phyloP scores from a whole-genome alignment of 2,113 vertebrate genomes.

The rat (Rattus norvegicus) region DNA sequence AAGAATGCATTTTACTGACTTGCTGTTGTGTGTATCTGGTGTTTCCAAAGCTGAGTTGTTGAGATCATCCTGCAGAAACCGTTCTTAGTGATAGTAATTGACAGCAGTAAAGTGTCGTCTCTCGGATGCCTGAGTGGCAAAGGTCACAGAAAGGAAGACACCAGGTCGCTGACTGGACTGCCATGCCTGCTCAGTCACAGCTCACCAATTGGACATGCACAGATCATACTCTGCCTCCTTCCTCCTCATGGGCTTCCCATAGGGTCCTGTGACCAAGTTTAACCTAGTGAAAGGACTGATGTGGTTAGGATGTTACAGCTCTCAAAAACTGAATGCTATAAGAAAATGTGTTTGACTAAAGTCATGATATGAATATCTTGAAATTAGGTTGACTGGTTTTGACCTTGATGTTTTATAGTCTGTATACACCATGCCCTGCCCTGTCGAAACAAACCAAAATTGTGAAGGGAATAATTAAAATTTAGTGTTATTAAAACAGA shows the following conservation, averaged over 20 bases:
- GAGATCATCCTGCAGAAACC: slow-evolving; percentile 73
- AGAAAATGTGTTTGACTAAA: slow-evolving; percentile 13
- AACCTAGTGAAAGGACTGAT: not conserved
- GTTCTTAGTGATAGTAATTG: slow-evolving; percentile 71
- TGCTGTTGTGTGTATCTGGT: slow-evolving; percentile 57
- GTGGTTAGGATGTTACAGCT: not conserved
- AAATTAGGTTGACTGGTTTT: slow-evolving; percentile 30
- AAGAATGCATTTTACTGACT: slow-evolving; percentile 47
- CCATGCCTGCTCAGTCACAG: slow-evolving; percentile 45
- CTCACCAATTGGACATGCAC: slow-evolving; percentile 64
- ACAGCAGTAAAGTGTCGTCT: slow-evolving; percentile 67
- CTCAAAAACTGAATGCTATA: not conserved
- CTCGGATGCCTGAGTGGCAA: slow-evolving; percentile 75
- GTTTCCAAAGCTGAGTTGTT: slow-evolving; percentile 77
- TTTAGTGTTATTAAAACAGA: not conserved
- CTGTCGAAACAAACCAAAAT: slow-evolving; percentile 9
- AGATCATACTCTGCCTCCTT: slow-evolving; percentile 76
- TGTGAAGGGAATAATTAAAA: slow-evolving; percentile 13
- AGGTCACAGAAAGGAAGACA: slow-evolving; percentile 54
- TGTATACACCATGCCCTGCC: not conserved
- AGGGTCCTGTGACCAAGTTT: not conserved
- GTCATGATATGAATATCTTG: not conserved
- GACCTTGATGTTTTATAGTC: not conserved
- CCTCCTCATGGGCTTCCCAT: not conserved
- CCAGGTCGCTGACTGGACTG: not conserved